Evolutionary conservation across 2,113 vertebrate species (phyloP), one percentile per base, ranked within the genome.

Genomic region (Myotis davidii): DNA sequence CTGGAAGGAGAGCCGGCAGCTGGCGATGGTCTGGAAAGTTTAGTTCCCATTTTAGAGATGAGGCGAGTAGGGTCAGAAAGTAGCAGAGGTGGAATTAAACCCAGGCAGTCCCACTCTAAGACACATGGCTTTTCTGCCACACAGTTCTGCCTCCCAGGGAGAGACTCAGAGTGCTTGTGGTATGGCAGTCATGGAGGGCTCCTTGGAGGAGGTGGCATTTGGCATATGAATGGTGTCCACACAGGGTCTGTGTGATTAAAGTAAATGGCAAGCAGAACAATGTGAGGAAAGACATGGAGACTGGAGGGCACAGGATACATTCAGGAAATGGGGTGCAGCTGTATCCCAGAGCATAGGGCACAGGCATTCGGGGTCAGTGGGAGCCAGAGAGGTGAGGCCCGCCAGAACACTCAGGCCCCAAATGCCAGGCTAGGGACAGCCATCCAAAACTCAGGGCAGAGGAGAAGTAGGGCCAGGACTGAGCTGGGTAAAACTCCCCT

Each of bases 81-180:
- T 13, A 48, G 20, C 69, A 93, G 73, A 65, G 6, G 45, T 61
- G 20, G 13, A 27, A 65, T 85, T 92, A 81, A 92, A 88, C 25
- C 39, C 7, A 34, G 16, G 23, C 77, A 61, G 29, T 70, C 42
- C 34, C 32, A 11, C 59, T 45, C 32, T 50, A 85, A 65, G 67
- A 21, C 14, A 27, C 77, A 79, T 0, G 11, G 27, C 29, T 50
- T 39, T 14, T 69, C 48, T 14, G 7, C 69, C 18, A 10, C 6
- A 7, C 23, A 3, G 2, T 72, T 88, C 70, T 64, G 39, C 65
- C 83, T 82, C 54, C 70, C 20, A 12, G 54, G 8, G 25, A 52
- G 4, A 4, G 64, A 42, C 4, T 4, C 37, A 37, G 70, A 37
- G 59, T 7, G 25, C 25, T 21, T 29, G 7, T 42, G 39, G 14